A percentile compares a stretch with the other conserved stretches of the same genome.
Evolutionary conservation across 2,113 vertebrate species (phyloP).

Genomic region (Eulemur macaco): DNA sequence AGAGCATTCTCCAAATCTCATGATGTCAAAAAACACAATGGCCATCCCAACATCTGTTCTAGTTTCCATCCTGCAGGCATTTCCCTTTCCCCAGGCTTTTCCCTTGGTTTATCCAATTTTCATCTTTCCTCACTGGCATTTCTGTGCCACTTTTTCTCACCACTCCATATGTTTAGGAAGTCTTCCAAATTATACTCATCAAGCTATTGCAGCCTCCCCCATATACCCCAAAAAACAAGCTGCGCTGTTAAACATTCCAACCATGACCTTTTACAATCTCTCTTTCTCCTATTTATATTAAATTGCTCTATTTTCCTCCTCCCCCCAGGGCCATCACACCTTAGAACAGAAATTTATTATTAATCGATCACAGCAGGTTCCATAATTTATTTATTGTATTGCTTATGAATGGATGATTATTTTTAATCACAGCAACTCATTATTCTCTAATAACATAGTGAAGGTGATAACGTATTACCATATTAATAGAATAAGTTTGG

Average conservation of each 20-base stretch:
- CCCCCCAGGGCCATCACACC: neutral
- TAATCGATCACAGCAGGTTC: conserved; percentile 36
- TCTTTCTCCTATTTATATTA: conserved; percentile 27
- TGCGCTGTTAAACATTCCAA: conserved; percentile 53
- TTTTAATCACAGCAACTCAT: conserved; percentile 56
- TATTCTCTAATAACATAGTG: conserved; percentile 24
- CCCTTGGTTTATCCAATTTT: conserved; percentile 60
- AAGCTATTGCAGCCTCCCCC: conserved; percentile 53
- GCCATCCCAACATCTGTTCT: conserved; percentile 40
- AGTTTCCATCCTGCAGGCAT: neutral
- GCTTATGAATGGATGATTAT: conserved; percentile 55
- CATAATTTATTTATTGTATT: conserved; percentile 59
- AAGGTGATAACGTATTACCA: conserved; percentile 41
- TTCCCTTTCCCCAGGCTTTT: conserved; percentile 57
- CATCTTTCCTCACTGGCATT: conserved; percentile 54
- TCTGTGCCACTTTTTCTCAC: conserved; percentile 70
- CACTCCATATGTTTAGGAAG: conserved; percentile 78
- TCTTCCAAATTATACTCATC: conserved; percentile 72
- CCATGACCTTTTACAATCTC: conserved; percentile 64
- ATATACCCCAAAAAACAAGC: conserved; percentile 57
- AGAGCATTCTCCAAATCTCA: conserved; percentile 3
- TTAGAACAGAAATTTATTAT: conserved; percentile 55
- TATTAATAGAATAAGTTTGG: conserved; percentile 39
- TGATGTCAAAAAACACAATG: conserved; percentile 34
- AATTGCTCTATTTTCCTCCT: conserved; percentile 14